phyloP scores from a whole-genome alignment of 2,113 vertebrate species.

The Mobula hypostoma region DNA sequence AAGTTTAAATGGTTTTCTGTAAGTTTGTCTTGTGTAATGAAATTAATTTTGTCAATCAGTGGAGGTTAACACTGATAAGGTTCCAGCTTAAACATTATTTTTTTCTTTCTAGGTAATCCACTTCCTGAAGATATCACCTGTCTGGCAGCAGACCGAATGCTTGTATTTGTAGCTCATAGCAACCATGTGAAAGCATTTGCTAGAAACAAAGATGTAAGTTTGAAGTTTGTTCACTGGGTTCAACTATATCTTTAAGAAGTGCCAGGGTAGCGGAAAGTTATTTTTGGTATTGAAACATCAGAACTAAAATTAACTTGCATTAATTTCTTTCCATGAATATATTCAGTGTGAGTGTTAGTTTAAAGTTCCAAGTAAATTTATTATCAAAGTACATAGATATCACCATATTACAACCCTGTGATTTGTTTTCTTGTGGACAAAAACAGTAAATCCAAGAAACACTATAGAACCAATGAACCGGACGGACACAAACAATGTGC shows the following conservation, averaged over 20 bases:
- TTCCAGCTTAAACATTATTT: not conserved
- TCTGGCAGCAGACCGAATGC: constrained; percentile 79
- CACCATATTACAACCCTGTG: no score
- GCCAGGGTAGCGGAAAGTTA: not conserved
- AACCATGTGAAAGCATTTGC: constrained; percentile 74
- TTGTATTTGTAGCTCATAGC: constrained; percentile 76
- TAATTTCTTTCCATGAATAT: not conserved
- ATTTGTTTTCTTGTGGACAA: no score
- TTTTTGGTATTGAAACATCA: not conserved
- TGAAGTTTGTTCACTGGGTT: not conserved
- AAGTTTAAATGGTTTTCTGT: not conserved
- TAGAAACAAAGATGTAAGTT: constrained; percentile 66
- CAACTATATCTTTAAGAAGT: not conserved
- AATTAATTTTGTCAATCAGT: not conserved
- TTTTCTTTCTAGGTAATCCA: constrained; percentile 71
- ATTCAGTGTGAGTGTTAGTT: not conserved
- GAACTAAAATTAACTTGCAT: not conserved
- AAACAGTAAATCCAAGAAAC: no score
- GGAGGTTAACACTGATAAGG: not conserved
- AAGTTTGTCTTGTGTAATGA: not conserved
- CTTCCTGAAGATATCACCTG: constrained; percentile 77
- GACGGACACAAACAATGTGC: no score
- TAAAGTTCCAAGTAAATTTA: not conserved
- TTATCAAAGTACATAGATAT: no score
- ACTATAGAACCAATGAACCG: no score